Conservation (phyloP, 2,888 invertebrate species). For the Galerucella pusilla region DNA sequence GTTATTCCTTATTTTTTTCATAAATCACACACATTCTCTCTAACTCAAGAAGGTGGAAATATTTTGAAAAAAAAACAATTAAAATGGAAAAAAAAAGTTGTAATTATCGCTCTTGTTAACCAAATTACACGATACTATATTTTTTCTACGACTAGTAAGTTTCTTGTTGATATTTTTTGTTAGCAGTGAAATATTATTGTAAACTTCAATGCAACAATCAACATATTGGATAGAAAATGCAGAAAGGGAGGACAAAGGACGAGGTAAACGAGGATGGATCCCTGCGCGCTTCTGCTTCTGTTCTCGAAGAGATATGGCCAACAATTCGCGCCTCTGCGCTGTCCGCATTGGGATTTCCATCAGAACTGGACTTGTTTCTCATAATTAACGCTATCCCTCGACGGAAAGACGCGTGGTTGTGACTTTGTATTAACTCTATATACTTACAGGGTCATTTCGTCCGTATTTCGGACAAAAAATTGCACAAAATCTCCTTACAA, state of each 20-base stretch:
- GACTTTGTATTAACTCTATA: constrained; percentile 43
- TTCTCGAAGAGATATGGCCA: constrained; percentile 44
- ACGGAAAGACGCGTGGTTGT: constrained; percentile 53
- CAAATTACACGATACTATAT: too few species aligned
- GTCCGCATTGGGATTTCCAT: constrained; percentile 58
- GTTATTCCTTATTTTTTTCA: constrained; percentile 63
- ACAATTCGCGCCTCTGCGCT: constrained; percentile 42
- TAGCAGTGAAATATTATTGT: too few species aligned
- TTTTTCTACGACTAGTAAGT: too few species aligned
- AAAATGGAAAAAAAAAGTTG: not conserved
- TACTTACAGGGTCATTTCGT: constrained; percentile 14
- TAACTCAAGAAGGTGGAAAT: not conserved
- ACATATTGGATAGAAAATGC: constrained; percentile 27
- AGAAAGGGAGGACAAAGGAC: constrained; percentile 14
- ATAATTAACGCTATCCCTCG: constrained; percentile 73
- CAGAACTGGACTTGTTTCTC: constrained; percentile 70
- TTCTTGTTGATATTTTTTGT: too few species aligned
- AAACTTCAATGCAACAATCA: constrained; percentile 8
- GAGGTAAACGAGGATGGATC: not conserved
- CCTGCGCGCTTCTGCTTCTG: constrained; percentile 37
- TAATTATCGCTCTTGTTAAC: too few species aligned
- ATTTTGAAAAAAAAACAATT: not conserved
- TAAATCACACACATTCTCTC: constrained; percentile 57
- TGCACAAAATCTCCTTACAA: too few species aligned
- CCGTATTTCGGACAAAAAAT: not conserved